phyloP scores from a whole-genome alignment of 2,888 invertebrate genomes.

The Pinctada fucata region DNA sequence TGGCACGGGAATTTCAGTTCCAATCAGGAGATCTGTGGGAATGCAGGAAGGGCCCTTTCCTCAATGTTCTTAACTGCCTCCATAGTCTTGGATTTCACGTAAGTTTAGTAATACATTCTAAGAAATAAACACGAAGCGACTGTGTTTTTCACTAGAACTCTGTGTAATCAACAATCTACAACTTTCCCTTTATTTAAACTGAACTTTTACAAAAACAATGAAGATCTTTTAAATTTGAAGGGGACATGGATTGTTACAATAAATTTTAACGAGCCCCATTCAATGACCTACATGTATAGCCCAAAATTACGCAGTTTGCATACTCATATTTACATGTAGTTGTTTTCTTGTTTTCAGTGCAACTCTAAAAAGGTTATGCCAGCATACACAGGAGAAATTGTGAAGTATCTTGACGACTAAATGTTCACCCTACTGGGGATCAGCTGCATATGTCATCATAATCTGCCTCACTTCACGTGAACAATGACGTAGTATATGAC shows the following conservation, averaged over 20 bases:
- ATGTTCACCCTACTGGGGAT: constrained; percentile 3
- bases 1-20: constrained; percentile 64
- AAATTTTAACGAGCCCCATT: no score
- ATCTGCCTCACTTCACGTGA: constrained; percentile 1
- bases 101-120: constrained; percentile 39
- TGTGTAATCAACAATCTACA: no score
- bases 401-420: constrained; percentile 56
- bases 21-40: constrained; percentile 72
- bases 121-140: no score
- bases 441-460: constrained; percentile 3
- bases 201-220: no score
- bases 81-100: constrained; percentile 72
- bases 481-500: neutral
- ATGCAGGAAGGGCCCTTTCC: constrained; percentile 69
- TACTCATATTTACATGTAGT: no score
- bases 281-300: no score
- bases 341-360: constrained; percentile 58
- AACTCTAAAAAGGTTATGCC: constrained; percentile 66
- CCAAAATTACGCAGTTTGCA: no score
- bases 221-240: no score
- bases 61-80: constrained; percentile 71
- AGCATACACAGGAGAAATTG: constrained; percentile 55
- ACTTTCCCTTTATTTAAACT: no score
- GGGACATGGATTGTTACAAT: no score
- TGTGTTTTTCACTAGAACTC: no score